Conservation (phyloP, 2,797 vertebrate species). For the Hozukius guyotensis region DNA sequence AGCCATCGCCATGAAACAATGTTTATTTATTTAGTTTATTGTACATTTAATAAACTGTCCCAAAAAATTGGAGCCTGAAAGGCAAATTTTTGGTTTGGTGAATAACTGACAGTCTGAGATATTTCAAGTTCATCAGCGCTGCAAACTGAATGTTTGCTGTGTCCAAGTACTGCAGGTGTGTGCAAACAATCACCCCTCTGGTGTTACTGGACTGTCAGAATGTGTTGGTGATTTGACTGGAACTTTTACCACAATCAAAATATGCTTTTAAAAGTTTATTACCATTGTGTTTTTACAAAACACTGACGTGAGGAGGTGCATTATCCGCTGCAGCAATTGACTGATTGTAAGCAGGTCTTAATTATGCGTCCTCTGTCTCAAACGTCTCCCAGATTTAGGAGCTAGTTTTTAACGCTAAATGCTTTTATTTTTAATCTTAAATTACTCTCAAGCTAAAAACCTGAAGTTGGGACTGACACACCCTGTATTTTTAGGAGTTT, state of each 20-base stretch:
- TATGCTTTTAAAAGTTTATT: neutral
- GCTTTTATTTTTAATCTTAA: too few relatives aligned
- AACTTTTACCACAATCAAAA: neutral
- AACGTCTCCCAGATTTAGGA: neutral
- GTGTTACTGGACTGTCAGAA: neutral
- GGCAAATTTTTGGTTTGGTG: neutral
- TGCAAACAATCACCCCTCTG: neutral
- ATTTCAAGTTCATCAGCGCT: neutral
- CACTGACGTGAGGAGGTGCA: neutral
- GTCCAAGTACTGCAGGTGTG: neutral
- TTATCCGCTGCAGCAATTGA: neutral
- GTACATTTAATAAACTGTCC: neutral
- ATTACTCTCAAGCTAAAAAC: neutral
- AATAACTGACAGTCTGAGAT: conserved; percentile 1
- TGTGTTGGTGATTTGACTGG: neutral
- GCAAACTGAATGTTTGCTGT: neutral
- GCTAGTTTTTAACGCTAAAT: neutral
- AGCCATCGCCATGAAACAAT: neutral
- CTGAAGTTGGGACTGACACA: neutral
- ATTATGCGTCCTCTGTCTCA: neutral
- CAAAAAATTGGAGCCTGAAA: neutral
- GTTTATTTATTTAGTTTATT: neutral
- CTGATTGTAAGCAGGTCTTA: neutral
- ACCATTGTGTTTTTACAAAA: neutral
- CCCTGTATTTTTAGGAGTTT: neutral